Percentiles rank a stretch among this genome's conserved stretches.
phyloP scores from a whole-genome alignment of 2,113 vertebrate species.

The Rana temporaria region DNA sequence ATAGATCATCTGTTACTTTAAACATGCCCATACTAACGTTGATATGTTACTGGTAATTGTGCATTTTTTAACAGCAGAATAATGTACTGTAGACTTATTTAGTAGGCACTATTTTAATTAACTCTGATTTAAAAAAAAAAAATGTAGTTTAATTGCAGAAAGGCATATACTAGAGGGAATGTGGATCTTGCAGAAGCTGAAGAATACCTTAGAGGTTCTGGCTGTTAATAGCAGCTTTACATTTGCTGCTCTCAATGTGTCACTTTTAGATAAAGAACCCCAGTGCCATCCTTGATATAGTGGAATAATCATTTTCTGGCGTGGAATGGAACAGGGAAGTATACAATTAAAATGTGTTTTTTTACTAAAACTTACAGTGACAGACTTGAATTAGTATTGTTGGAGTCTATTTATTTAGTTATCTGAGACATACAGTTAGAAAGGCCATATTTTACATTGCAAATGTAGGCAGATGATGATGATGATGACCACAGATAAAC shows the following conservation, averaged over 20 bases:
- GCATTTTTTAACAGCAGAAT: no score
- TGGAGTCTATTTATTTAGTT: background rate
- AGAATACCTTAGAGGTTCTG: constrained; percentile 43
- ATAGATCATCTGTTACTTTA: no score
- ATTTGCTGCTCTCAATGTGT: constrained; percentile 19
- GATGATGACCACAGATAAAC: no score
- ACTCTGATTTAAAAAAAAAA: constrained; percentile 5
- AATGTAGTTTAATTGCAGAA: constrained; percentile 37
- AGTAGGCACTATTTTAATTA: constrained; percentile 42
- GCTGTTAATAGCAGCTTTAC: background rate
- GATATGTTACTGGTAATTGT: no score
- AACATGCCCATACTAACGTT: no score
- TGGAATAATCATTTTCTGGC: constrained; percentile 16
- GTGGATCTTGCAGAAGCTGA: constrained; percentile 32
- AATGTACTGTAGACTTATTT: no score
- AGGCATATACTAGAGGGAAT: constrained; percentile 30
- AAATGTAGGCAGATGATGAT: no score
- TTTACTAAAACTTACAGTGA: no score
- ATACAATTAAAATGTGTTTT: background rate
- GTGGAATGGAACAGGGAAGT: background rate
- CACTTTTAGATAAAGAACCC: constrained; percentile 25
- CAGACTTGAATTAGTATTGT: background rate
- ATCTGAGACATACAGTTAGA: no score
- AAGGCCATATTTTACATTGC: no score
- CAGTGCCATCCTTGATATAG: constrained; percentile 17